Evolutionary conservation across 2,797 vertebrate species (phyloP), one percentile per base, ranked within the genome.

Genomic region (Cossypha heuglini): DNA sequence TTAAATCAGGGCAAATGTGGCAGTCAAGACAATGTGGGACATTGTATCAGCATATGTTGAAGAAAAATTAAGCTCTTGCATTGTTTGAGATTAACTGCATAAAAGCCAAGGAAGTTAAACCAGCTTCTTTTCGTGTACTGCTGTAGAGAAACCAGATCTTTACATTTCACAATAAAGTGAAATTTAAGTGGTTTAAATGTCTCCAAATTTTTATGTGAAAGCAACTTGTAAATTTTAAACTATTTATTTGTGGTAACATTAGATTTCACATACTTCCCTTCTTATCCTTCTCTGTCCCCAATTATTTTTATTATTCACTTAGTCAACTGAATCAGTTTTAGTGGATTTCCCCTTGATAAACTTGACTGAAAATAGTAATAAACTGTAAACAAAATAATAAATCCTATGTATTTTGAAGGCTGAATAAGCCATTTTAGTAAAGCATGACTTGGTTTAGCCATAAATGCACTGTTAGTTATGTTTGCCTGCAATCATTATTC

Each of bases 401-500:
- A 74, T 80, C 33, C 19, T 63, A 16, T 38, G 21, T 57, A 22
- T 68, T 89, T 57, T 33, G 52, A 77, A 90, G 72, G 85, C 8
- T 90, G 57, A 42, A 61, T 63, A 61, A 55, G 31, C 59, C 40
- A 49, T 82, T 95, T 92, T 46, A 69, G 42, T 89, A 87, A 94
- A 88, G 69, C 58, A 78, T 93, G 66, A 46, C 58, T 84, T 68
- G 28, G 17, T 61, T 86, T 93, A 82, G 46, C 71, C 75, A 43
- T 78, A 85, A 96, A 76, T 82, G 63, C 42, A 16, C 46, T 69
- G 69, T 84, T 94, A 82, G 80, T 83, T 87, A 57, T 75, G 51
- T 72, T 87, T 95, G 54, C 45, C 67, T 82, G 43, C 13, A 5
- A 62, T 84, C 71, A 48, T 88, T 88, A 49, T 66, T 80, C 76